phyloP scores from a whole-genome alignment of 2,888 invertebrate species.

The Chirona hameri region DNA sequence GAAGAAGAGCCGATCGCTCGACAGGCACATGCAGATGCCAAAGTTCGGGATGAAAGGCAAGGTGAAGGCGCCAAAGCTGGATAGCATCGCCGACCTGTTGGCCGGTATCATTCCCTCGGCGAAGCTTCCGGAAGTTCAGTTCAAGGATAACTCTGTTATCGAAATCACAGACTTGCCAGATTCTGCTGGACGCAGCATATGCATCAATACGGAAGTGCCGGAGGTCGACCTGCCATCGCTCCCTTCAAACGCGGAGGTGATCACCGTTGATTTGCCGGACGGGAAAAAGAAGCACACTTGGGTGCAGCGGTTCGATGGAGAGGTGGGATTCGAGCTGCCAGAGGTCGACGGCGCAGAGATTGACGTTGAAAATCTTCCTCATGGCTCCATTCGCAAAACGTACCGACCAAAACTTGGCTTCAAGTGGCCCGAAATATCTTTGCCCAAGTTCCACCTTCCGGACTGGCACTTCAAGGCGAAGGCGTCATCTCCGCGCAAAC shows the following conservation, averaged over 20 bases:
- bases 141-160: neutral
- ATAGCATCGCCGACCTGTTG: neutral
- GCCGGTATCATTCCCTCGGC: neutral
- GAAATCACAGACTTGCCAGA: neutral
- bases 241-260: neutral
- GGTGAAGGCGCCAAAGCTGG: neutral
- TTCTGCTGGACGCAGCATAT: neutral
- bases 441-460: neutral
- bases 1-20: neutral
- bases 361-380: slow-evolving; percentile 30
- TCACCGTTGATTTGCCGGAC: neutral
- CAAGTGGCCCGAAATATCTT: neutral
- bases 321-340: slow-evolving; percentile 32
- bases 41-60: neutral
- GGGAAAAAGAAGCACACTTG: neutral
- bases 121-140: neutral
- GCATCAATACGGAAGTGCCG: neutral
- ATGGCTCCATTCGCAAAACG: neutral
- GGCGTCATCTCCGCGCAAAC: neutral
- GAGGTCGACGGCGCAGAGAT: slow-evolving; percentile 33
- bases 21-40: neutral
- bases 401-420: slow-evolving; percentile 10
- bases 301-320: slow-evolving; percentile 30
- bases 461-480: slow-evolving; percentile 25
- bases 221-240: neutral